Base-by-base conservation (phyloP, 2,888 invertebrate species). In the Ochropleura leucogaster region DNA sequence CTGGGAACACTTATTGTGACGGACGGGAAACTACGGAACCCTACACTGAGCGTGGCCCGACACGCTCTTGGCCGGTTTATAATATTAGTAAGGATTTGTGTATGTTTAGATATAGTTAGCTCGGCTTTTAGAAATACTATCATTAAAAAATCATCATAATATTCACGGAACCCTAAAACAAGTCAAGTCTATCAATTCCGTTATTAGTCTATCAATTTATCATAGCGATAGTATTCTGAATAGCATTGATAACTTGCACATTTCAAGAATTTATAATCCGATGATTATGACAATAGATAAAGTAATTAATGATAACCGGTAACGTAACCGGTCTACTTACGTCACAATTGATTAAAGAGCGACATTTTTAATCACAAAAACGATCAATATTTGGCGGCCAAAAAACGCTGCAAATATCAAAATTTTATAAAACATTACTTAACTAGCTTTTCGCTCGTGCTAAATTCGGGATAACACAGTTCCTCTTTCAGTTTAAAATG, bases 271-370 rank as follows among this genome's bases (percentile, higher is more conserved):
- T 18, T 59, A n/a, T 68, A 64, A 68, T 57, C n/a, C 42, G 6
- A 18, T 30, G 63, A 74, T 79, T 10, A 44, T 12, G 42, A 47
- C 40, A 72, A 60, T 5, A 51, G 30, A 69, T 65, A 42, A 60
- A 77, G 66, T 68, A 46, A 62, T 66, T 18, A 20, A 9, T 20
- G 16, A 55, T 46, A 49, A 55, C 6, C 30, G 30, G 30, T 30
- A 30, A 57, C 9, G 7, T 51, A 64, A 53, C 18, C 18, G 6
- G 30, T 12, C 14, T 10, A 18, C 62, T 64, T 59, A 51, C 63
- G 75, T 78, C 57, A 63, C 6, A 53, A 51, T 63, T 57, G 73
- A 81, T 65, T 44, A 30, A 46, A 30, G 20, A 20, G 9, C 71
- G 40, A 51, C 16, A 3, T 55, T 16, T 0, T 18, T 12, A 16